phyloP scores from a whole-genome alignment of 2,888 invertebrate genomes.

The Caradrina clavipalpis region DNA sequence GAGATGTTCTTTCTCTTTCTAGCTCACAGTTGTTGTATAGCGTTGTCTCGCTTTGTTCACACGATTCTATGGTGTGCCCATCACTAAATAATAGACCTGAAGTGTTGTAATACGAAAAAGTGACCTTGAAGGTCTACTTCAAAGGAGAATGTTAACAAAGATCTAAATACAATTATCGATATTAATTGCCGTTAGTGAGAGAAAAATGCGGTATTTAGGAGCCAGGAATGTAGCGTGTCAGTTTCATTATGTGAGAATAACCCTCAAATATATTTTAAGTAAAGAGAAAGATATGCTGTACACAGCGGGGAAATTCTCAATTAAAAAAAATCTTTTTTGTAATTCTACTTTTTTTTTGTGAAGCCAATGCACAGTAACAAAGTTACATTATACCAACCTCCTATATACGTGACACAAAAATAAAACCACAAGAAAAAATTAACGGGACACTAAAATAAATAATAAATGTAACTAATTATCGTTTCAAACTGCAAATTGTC shows the following conservation, averaged over 20 bases:
- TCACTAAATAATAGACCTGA: conserved; percentile 12
- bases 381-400: background rate
- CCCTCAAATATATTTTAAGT: background rate
- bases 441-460: background rate
- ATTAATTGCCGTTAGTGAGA: conserved; percentile 35
- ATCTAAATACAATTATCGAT: conserved; percentile 52
- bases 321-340: too few relatives aligned
- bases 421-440: background rate
- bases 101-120: conserved; percentile 14
- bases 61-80: background rate
- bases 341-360: background rate
- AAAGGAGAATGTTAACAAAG: conserved; percentile 43
- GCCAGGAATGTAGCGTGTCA: background rate
- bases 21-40: background rate
- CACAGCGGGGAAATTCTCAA: too few relatives aligned
- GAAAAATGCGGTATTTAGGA: conserved; percentile 19
- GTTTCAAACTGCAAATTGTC: conserved; percentile 34
- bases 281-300: too few relatives aligned
- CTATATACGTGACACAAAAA: background rate
- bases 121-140: conserved; percentile 41
- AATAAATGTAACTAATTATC: conserved; percentile 35
- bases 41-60: background rate
- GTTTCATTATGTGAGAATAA: conserved; percentile 9
- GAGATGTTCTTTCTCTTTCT: conserved; percentile 9
- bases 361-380: background rate